Evolutionary conservation across 2,797 vertebrate genomes (phyloP).

Genomic region (Brotula barbata): DNA sequence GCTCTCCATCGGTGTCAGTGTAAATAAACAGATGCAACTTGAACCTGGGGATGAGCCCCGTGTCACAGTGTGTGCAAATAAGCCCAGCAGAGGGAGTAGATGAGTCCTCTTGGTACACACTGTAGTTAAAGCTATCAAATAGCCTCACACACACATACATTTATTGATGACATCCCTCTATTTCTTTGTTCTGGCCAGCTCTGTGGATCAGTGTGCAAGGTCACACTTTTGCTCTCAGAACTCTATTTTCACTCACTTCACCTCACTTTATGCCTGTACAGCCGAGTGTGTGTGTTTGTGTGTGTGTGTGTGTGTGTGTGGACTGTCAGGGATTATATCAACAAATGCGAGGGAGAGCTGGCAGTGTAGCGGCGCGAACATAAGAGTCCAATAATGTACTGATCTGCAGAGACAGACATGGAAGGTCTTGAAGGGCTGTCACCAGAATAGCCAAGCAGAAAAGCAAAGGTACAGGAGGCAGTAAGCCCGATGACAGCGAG

Average conservation of each 20-base stretch:
- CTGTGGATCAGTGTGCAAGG: conserved; percentile 34
- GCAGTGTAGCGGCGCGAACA: conserved; percentile 31
- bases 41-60: conserved; percentile 16
- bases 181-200: conserved; percentile 18
- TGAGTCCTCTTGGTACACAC: conserved; percentile 7
- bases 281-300: background rate
- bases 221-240: conserved; percentile 16
- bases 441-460: conserved; percentile 32
- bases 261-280: conserved; percentile 28
- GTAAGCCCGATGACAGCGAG: conserved; percentile 22
- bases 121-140: conserved; percentile 18
- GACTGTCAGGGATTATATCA: conserved; percentile 41
- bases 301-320: background rate
- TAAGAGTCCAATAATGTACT: conserved; percentile 13
- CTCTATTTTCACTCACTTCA: conserved; percentile 23
- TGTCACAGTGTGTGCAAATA: conserved; percentile 21
- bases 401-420: conserved; percentile 28
- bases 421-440: conserved; percentile 40
- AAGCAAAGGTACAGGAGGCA: conserved; percentile 24
- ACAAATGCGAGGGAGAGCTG: conserved; percentile 33
- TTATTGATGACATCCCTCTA: conserved; percentile 18
- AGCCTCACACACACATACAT: conserved; percentile 8
- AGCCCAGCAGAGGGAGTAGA: conserved; percentile 41
- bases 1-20: conserved; percentile 8
- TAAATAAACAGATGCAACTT: conserved; percentile 35